These are phyloP conservation scores for Aurelia aurita DNA, from an alignment of 30 jellyfish, hydroid and myxozoan species.

Conservation along the genomic window DNA sequence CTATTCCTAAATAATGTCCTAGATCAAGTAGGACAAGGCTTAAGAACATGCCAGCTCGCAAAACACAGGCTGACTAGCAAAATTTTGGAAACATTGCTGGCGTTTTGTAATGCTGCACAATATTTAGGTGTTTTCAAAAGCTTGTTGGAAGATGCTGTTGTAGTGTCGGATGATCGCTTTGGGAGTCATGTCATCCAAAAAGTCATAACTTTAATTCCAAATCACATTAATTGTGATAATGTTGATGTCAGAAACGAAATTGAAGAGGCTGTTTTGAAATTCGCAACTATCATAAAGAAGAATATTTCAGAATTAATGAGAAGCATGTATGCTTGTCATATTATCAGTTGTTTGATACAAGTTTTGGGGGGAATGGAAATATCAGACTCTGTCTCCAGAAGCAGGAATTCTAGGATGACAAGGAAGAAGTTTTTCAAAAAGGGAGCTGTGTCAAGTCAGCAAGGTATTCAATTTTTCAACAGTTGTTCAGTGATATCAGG, in stretches of 20 bases:
- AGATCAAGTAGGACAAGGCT: constrained; percentile 73
- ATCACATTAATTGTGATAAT: constrained; percentile 7
- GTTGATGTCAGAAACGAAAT: constrained; percentile 24
- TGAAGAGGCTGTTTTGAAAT: constrained; percentile 8
- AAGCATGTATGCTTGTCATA: constrained; percentile 77
- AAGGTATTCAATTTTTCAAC: neutral
- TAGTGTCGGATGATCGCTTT: constrained; percentile 73
- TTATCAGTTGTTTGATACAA: constrained; percentile 73
- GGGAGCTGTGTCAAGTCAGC: constrained; percentile 3
- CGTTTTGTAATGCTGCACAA: constrained; percentile 55
- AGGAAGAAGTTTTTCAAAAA: constrained; percentile 46
- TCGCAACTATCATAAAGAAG: constrained; percentile 39
- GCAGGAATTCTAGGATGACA: constrained; percentile 63
- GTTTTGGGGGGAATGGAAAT: constrained; percentile 68
- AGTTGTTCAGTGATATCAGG: no score
- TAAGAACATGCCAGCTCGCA: constrained; percentile 76
- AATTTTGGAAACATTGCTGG: constrained; percentile 57
- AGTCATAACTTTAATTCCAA: constrained; percentile 25
- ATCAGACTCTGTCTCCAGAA: constrained; percentile 75
- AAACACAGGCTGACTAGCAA: constrained; percentile 84
- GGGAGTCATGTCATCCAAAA: constrained; percentile 87
- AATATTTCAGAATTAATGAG: constrained; percentile 50
- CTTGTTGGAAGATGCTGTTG: constrained; percentile 43
- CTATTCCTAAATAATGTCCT: constrained; percentile 78
- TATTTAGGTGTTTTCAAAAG: constrained; percentile 28